Evolutionary conservation across 2,888 invertebrate species (phyloP), one percentile per base, ranked within the genome.

Genomic region (Cephus pygmeus): DNA sequence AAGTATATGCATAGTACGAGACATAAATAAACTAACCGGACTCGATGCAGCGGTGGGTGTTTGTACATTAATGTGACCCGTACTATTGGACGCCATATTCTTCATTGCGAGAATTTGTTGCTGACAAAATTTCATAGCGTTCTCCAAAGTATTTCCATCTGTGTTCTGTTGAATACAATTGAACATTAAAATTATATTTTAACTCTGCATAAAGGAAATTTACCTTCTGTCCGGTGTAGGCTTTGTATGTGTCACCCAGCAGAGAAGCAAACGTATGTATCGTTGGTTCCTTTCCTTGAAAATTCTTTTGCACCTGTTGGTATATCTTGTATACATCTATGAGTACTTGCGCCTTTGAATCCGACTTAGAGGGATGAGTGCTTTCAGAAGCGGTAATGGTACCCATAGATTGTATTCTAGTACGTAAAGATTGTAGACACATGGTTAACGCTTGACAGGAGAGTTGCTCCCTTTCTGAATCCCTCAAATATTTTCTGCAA

Each of bases 401-500:
- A 9, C 90, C 85, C 79, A 92, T 86, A 73, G 91, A 89, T 69
- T 94, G 93, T 33, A 95, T 92, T 86, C 94, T 94, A 6, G 94
- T 94, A 81, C 95, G 93, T 81, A 96, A 91, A 69, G 95, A 95
- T 88, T 96, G 95, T 12, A 95, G 92, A 84, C 96, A 95, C 81
- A 96, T 93, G 0, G 95, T 94, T 81, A 96, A 93, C 0, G 98
- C 97, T 92, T 96, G 96, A 78, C 96, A 95, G 0, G 96, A 95
- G 78, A 97, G 92, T 86, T 96, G 95, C 85, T 96, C 95, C 78
- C 98, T 94, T 90, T 98, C 98, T 1, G 94, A 94, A 89, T 98
- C 97, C 69, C 96, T 94, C 79, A 98, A 93, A 90, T 98, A 98
- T 87, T 95, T 95, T 87, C 95, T 95, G 87, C 15, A 92, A 90